Evolutionary conservation across 2,888 invertebrate genomes (phyloP).

Genomic region (Iselma pallidipennis): DNA sequence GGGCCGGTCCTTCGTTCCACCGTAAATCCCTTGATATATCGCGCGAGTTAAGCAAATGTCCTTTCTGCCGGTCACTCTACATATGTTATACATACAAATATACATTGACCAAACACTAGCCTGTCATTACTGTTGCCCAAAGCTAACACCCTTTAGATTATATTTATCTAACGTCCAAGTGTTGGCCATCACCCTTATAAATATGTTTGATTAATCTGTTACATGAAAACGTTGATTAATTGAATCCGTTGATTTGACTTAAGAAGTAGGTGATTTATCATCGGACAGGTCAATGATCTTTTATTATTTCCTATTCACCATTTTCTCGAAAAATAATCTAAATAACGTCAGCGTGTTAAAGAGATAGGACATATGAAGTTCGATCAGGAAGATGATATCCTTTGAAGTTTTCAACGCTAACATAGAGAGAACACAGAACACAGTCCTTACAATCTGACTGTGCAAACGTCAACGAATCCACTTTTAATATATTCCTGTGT

Average conservation of each 20-base stretch:
- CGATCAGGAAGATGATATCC: slow-evolving; percentile 42
- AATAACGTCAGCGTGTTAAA: slow-evolving; percentile 2
- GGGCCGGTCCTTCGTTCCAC: slow-evolving; percentile 34
- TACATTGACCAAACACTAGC: slow-evolving; percentile 44
- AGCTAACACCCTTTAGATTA: neutral
- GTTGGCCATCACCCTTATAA: slow-evolving; percentile 5
- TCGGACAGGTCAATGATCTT: slow-evolving; percentile 1
- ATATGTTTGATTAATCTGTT: slow-evolving; percentile 33
- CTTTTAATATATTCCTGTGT: slow-evolving; percentile 58
- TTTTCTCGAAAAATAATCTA: slow-evolving; percentile 4
- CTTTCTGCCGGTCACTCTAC: slow-evolving; percentile 52
- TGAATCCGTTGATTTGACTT: slow-evolving; percentile 28
- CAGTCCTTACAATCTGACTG: slow-evolving; percentile 44
- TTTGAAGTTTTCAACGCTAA: slow-evolving; percentile 47
- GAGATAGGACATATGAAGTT: slow-evolving; percentile 21
- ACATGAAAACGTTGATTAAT: slow-evolving; percentile 37
- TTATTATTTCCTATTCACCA: neutral
- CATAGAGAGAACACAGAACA: slow-evolving; percentile 14
- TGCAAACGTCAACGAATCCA: slow-evolving; percentile 57
- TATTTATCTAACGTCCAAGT: slow-evolving; percentile 6
- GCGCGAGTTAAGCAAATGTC: slow-evolving; percentile 54
- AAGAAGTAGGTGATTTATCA: slow-evolving; percentile 31
- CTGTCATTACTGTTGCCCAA: slow-evolving; percentile 35
- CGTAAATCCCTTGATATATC: slow-evolving; percentile 55
- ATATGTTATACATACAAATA: slow-evolving; percentile 54